Base-by-base conservation (phyloP, 2,797 vertebrate species). In the Botia almorhae region DNA sequence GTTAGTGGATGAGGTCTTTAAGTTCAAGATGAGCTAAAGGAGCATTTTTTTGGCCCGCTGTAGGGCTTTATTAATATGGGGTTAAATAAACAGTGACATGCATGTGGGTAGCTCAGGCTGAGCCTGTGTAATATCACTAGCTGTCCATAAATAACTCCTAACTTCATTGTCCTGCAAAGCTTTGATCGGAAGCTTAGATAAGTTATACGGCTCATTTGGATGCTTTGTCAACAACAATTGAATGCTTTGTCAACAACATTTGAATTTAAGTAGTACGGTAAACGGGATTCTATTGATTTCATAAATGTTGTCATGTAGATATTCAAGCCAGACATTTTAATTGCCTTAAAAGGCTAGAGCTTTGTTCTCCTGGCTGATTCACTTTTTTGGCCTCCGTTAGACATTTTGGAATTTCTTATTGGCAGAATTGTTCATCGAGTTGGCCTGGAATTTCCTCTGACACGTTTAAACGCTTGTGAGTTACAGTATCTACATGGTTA, bases 61-160 rank as follows among this genome's bases (percentile, higher is more conserved):
- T 75, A 73, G 56, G 70, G 85, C 70, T 87, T 87, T 85, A 90
- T 91, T 91, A 91, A 90, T 90, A 87, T 85, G 79, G 73, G 90
- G 92, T 93, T 93, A 94, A 93, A 92, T 87, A 87, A 93, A 94
- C 92, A 91, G 72, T 87, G 83, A 82, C 84, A 87, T 86, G 82
- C 67, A 6, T 39, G 36, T 39, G 36, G 36, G 36, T 39, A 39
- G 36, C 36, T 39, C 36, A 85, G 81, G 85, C 71, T 85, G 68
- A 81, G 46, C 65, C 67, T 19, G 26, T 48, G 53, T 58, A 65
- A 39, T 39, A 39, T 39, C 6, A 6, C 33, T 43, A 78, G 26
- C 78, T 71, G 23, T 71, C 48, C 16, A 67, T 69, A 63, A 78
- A 53, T 71, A 21, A 51, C 67, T 36, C 69, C 7, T 23, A 17